These are phyloP conservation scores for Kryptolebias marmoratus DNA, from an alignment of 2,113 vertebrate species.

Conservation along the genomic window DNA sequence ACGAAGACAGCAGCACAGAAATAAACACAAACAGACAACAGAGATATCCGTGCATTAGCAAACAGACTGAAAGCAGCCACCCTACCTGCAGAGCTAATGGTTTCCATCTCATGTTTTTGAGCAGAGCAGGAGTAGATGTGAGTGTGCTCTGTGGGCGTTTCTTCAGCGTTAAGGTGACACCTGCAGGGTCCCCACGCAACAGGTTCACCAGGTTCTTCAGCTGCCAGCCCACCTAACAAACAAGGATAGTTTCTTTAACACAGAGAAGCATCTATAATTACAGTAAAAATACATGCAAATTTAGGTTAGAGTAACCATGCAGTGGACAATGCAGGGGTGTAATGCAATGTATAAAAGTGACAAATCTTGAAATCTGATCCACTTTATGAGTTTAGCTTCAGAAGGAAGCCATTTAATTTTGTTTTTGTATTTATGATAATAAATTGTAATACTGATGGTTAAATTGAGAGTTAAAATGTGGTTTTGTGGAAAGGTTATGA, in stretches of 20 bases:
- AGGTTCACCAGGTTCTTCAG: slow-evolving; percentile 83
- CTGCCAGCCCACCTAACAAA: slow-evolving; percentile 83
- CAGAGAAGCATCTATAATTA: background rate
- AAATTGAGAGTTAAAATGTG: no score
- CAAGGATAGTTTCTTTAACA: slow-evolving; percentile 20
- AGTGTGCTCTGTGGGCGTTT: slow-evolving; percentile 84
- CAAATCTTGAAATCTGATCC: background rate
- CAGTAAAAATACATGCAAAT: background rate
- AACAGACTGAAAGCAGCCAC: background rate
- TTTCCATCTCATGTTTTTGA: slow-evolving; percentile 86
- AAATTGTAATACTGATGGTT: background rate
- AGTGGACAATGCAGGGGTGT: background rate
- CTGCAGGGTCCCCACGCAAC: slow-evolving; percentile 81
- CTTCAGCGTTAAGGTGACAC: slow-evolving; percentile 82
- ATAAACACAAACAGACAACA: slow-evolving; percentile 31
- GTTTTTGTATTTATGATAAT: slow-evolving; percentile 11
- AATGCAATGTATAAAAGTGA: no score
- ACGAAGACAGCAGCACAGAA: slow-evolving; percentile 12
- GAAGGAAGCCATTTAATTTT: background rate
- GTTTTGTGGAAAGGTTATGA: no score
- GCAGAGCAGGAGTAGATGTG: slow-evolving; percentile 82
- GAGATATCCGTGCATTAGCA: slow-evolving; percentile 23
- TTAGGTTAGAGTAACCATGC: background rate
- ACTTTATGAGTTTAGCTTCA: background rate
- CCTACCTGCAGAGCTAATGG: slow-evolving; percentile 82